Evolutionary conservation across 1,140 invertebrate species (phyloP), one percentile per base, ranked within the genome.

Genomic region (Aphelenchoides besseyi): DNA sequence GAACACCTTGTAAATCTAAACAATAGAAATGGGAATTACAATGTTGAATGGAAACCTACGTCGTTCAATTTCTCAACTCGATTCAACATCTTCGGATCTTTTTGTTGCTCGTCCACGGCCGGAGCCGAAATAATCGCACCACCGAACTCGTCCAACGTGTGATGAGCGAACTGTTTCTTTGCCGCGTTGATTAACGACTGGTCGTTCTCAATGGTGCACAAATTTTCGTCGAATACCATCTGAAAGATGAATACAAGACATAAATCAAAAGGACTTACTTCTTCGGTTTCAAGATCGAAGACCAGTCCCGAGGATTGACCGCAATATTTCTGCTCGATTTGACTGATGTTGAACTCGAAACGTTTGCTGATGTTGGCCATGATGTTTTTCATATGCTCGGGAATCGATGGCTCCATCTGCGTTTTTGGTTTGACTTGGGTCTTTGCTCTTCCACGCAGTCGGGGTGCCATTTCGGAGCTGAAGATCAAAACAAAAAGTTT

Each of bases 1-100:
- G 32, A n/a, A 37, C 1, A 36, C 63, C 28, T 66, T 29, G 63
- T 53, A 66, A 23, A 66, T 9, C 63, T 66, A 53, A 66, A 66
- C n/a, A 35, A n/a, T 8, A 12, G 30, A n/a, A 30, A 29, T 33
- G 30, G 30, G 9, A 66, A 2, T 1, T 16, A 59, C 5, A 18
- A 59, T 8, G 5, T 33, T 5, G 5, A 53, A 32, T 66, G 16
- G n/a, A 36, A 61, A 18, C 63, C 1, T n/a, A 66, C 63, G 16
- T 66, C 36, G 36, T 66, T 66, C 63, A 66, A 53, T 8, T 29
- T 32, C 1, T 66, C 36, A 26, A 26, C 30, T n/a, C 32, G 16
- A 16, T 18, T 23, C 12, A 66, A n/a, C 16, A n/a, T 53, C 32
- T 29, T 35, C 36, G 30, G 9, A 32, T 66, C 63, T 16, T 12